phyloP scores from a whole-genome alignment of 1,140 invertebrate species.

The Aradophagus sp. region DNA sequence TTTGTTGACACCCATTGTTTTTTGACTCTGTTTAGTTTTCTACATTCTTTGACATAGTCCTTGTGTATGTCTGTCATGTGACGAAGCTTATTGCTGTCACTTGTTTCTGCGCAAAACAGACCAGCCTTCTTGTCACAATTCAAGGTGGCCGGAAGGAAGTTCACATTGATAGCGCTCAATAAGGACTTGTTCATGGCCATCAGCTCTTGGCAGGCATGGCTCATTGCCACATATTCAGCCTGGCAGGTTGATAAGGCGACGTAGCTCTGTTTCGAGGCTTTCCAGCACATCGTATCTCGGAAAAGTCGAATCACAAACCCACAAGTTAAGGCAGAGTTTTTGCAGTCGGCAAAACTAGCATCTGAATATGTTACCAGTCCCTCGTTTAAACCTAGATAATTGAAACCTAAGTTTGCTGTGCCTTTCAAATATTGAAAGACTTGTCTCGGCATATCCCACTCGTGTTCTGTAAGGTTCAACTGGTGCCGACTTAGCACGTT shows the following conservation, averaged over 20 bases:
- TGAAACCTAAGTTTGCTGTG: not conserved
- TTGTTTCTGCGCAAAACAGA: not conserved
- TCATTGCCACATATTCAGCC: too few species aligned
- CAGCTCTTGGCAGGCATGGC: too few species aligned
- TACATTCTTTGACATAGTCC: slow-evolving; percentile 2
- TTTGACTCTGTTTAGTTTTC: not conserved
- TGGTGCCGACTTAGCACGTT: too few species aligned
- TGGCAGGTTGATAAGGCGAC: too few species aligned
- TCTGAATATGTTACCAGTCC: not conserved
- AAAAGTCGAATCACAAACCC: not conserved
- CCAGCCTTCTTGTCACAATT: not conserved
- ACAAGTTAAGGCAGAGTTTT: not conserved
- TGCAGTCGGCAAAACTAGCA: slow-evolving; percentile 3
- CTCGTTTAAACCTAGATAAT: not conserved
- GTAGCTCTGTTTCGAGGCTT: not conserved
- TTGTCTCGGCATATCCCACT: too few species aligned
- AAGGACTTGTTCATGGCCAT: too few species aligned
- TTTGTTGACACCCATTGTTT: not conserved
- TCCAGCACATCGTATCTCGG: slow-evolving; percentile 2
- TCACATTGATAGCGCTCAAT: too few species aligned
- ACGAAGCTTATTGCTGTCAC: not conserved
- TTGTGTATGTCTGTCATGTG: not conserved
- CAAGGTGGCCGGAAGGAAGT: not conserved
- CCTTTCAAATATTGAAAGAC: slow-evolving; percentile 2
- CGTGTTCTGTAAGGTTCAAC: too few species aligned